Base-by-base conservation (phyloP, 1,140 invertebrate genomes). In the Meloidogyne chitwoodi region DNA sequence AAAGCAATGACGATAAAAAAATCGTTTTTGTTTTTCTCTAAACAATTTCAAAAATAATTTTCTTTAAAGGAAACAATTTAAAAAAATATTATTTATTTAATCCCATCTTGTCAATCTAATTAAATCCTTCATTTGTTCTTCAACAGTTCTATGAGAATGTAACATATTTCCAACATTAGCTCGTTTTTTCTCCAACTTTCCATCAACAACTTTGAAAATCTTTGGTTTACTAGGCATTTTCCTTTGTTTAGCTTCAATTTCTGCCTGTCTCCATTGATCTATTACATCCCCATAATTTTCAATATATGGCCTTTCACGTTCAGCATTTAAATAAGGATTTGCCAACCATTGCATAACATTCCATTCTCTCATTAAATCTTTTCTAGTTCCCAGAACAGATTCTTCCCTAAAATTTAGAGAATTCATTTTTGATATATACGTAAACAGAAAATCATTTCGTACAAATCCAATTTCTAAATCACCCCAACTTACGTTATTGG, bases 91-190 rank as follows among this genome's bases (percentile, higher is more conserved):
- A 29, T 10, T 44, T 12, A 41, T 26, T 48, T 62, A 84, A 68
- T 87, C 84, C 84, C 84, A 85, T 78, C 85, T 74, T 34, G 84
- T 79, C 56, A 80, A 75, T 41, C 79, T 68, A 22, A 85, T 77
- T n/a, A 85, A 67, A 4, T 69, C 66, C 19, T 76, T 44, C n/a
- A 85, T 65, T 12, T 81, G 75, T 44, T 87, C 85, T 75, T 85
- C 84, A n/a, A 85, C 79, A 22, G 85, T 83, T 26, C 84, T 48
- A 56, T 85, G 83, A 12, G 76, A 68, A 70, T 85, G 84, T 22
- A 85, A 68, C 44, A 80, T 62, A 69, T 85, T 85, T 41, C 84
- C 84, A 29, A 83, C 67, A 56, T 85, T 85, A 12, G 80, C 84
- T 19, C 64, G 22, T 24, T 69, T 69, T 41, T 78, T 80, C n/a